Evolutionary conservation across 2,113 vertebrate species (phyloP).

Genomic region (Leptocoma aspasia): DNA sequence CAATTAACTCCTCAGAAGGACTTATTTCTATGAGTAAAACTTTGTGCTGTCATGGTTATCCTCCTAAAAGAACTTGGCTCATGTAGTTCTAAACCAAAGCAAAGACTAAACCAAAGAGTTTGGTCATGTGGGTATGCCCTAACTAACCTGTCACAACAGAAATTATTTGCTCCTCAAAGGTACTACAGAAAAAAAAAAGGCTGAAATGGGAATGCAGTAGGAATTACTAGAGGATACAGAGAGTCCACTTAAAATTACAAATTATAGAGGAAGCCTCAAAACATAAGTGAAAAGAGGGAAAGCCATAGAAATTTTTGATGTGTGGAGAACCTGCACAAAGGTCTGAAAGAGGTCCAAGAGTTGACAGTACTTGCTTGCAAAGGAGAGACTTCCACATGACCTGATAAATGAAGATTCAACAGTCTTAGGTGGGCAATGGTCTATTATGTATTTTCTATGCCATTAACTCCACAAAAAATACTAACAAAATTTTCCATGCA

Average conservation of each 20-base stretch:
- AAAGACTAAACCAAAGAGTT: neutral
- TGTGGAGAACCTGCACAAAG: neutral
- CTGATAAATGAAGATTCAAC: neutral
- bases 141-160: neutral
- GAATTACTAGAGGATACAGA: neutral
- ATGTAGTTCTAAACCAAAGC: neutral
- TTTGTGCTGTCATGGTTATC: neutral
- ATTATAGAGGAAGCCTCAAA: neutral
- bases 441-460: neutral
- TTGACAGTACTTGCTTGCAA: neutral
- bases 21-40: neutral
- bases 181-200: neutral
- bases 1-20: neutral
- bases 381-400: neutral
- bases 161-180: neutral
- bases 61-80: neutral
- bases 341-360: neutral
- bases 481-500: neutral
- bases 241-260: neutral
- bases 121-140: neutral
- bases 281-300: neutral
- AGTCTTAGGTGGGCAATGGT: neutral
- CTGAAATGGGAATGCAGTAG: neutral
- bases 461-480: neutral
- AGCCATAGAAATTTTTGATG: neutral